Evolutionary conservation across 2,797 vertebrate species (phyloP).

Genomic region (Synaphobranchus kaupii): DNA sequence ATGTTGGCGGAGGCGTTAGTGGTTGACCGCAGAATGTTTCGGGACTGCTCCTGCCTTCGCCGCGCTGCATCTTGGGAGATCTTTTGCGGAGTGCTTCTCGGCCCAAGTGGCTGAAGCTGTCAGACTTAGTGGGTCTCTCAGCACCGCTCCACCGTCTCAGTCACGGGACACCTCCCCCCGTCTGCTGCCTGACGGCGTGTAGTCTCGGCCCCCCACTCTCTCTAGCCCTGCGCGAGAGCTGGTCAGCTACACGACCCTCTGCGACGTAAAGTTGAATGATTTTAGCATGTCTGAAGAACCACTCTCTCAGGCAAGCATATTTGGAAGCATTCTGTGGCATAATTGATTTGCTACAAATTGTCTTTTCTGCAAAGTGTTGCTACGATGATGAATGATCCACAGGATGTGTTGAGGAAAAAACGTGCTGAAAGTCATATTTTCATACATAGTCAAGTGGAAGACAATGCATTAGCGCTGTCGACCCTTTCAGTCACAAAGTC

Average conservation of each 20-base stretch:
- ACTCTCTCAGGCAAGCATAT: neutral
- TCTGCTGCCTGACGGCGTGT: too few species aligned
- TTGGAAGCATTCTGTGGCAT: neutral
- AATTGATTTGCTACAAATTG: neutral
- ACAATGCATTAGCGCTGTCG: neutral
- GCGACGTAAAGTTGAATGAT: neutral
- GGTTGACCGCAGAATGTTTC: neutral
- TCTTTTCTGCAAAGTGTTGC: neutral
- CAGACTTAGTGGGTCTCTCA: neutral
- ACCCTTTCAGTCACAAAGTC: neutral
- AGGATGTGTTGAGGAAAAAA: neutral
- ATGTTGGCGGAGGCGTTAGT: neutral
- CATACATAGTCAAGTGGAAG: neutral
- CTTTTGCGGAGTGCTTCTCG: neutral
- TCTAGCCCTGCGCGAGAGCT: neutral
- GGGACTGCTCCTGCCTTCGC: neutral
- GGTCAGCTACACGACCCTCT: neutral
- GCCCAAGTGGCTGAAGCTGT: neutral
- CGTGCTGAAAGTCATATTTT: neutral
- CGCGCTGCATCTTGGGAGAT: neutral
- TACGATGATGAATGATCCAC: neutral
- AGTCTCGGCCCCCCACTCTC: too few species aligned
- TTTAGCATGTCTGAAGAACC: neutral
- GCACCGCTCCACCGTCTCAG: neutral
- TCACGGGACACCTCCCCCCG: too few species aligned